Evolutionary conservation across 2,888 invertebrate species (phyloP).

Genomic region (Dasysyrphus albostriatus): DNA sequence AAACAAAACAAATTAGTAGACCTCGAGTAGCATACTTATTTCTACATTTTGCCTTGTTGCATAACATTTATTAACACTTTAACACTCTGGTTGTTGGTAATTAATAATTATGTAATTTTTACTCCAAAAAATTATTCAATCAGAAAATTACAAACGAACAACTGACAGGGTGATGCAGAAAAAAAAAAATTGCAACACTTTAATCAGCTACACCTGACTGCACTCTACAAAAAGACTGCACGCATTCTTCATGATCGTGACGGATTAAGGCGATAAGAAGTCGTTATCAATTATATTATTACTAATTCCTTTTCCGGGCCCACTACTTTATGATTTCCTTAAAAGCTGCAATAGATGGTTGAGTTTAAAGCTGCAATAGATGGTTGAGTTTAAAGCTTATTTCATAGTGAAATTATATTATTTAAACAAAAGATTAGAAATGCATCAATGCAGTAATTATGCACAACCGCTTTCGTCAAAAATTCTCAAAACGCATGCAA

Average conservation of each 20-base stretch:
- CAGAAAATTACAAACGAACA: slow-evolving; percentile 67
- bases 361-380: too few species aligned
- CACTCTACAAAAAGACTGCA: slow-evolving; percentile 49
- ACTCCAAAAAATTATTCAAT: slow-evolving; percentile 58
- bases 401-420: too few species aligned
- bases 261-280: neutral
- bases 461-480: too few species aligned
- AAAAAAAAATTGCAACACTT: slow-evolving; percentile 53
- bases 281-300: neutral
- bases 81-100: slow-evolving; percentile 13
- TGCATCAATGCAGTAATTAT: too few species aligned
- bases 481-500: too few species aligned
- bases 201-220: slow-evolving; percentile 67
- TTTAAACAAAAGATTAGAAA: too few species aligned
- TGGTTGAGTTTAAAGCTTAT: too few species aligned
- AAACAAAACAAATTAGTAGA: neutral
- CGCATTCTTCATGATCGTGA: slow-evolving; percentile 20
- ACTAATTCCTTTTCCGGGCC: neutral
- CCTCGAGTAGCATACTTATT: neutral
- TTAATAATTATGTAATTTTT: slow-evolving; percentile 24
- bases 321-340: neutral
- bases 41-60: neutral
- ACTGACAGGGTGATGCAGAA: slow-evolving; percentile 21
- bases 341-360: neutral
- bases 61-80: slow-evolving; percentile 3